phyloP scores from a whole-genome alignment of 2,113 vertebrate species.

The Vireo altiloquus region DNA sequence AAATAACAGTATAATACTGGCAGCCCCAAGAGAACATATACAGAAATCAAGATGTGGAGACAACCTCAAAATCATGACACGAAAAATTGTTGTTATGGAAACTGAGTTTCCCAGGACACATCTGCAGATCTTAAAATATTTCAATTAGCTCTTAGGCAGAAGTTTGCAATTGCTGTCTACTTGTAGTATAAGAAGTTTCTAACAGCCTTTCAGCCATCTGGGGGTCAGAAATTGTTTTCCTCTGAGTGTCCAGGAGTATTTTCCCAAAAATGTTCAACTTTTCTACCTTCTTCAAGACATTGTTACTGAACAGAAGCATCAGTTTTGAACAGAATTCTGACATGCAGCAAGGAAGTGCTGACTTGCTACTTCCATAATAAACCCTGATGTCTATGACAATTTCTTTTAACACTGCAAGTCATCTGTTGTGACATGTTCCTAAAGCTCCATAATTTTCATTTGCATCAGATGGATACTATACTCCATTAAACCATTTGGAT shows the following conservation, averaged over 20 bases:
- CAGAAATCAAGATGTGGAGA: neutral
- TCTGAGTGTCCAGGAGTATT: neutral
- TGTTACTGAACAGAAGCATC: neutral
- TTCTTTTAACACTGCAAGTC: neutral
- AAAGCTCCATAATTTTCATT: neutral
- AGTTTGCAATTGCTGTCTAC: neutral
- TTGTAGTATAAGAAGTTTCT: neutral
- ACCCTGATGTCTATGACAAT: neutral
- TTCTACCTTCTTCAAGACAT: neutral
- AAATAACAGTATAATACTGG: neutral
- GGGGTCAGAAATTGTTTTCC: neutral
- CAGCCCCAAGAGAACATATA: neutral
- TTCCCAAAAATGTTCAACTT: neutral
- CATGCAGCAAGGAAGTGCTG: neutral
- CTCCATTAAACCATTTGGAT: neutral
- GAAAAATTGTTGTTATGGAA: conserved; percentile 13
- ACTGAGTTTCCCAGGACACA: neutral
- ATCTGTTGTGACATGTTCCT: neutral
- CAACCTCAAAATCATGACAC: neutral
- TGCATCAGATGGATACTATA: neutral
- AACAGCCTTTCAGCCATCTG: neutral
- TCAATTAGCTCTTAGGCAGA: neutral
- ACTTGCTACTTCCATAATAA: neutral
- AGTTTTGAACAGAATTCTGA: neutral
- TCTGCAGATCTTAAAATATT: conserved; percentile 8